Conservation (phyloP, 2,797 vertebrate genomes). For the Neosilurus hyrtlii region DNA sequence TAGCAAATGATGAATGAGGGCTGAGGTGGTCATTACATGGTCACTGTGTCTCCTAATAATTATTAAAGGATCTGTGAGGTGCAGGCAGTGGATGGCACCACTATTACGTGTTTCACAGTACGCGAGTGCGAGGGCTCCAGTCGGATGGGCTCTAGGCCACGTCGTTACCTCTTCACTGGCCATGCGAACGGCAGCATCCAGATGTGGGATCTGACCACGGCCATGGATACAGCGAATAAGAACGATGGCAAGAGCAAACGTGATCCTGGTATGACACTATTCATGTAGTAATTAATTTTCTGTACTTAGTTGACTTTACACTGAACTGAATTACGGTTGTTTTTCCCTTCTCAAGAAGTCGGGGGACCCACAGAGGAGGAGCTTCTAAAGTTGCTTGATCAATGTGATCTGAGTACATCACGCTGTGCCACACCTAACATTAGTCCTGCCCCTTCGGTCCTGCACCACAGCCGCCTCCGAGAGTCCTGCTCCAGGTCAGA, state of each 20-base stretch:
- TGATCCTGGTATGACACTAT: slow-evolving; percentile 58
- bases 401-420: slow-evolving; percentile 94
- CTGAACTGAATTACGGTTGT: not conserved
- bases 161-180: slow-evolving; percentile 94
- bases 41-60: not conserved
- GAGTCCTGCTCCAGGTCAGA: slow-evolving; percentile 90
- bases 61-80: slow-evolving; percentile 90
- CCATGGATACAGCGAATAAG: slow-evolving; percentile 93
- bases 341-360: slow-evolving; percentile 70
- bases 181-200: slow-evolving; percentile 97
- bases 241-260: slow-evolving; percentile 80
- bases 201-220: slow-evolving; percentile 98
- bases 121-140: slow-evolving; percentile 95
- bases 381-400: slow-evolving; percentile 90
- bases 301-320: not conserved
- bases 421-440: slow-evolving; percentile 96
- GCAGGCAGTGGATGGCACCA: slow-evolving; percentile 92
- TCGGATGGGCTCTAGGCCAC: slow-evolving; percentile 92
- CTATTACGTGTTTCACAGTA: slow-evolving; percentile 92
- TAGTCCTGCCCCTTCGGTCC: slow-evolving; percentile 91
- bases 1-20: not conserved
- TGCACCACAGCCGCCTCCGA: slow-evolving; percentile 87
- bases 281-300: not conserved
- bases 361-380: slow-evolving; percentile 94
- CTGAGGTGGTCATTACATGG: not conserved